A percentile compares a stretch with the other conserved stretches of the same genome.
phyloP scores from a whole-genome alignment of 2,888 invertebrate species.

The Malthinus seriepunctatus region DNA sequence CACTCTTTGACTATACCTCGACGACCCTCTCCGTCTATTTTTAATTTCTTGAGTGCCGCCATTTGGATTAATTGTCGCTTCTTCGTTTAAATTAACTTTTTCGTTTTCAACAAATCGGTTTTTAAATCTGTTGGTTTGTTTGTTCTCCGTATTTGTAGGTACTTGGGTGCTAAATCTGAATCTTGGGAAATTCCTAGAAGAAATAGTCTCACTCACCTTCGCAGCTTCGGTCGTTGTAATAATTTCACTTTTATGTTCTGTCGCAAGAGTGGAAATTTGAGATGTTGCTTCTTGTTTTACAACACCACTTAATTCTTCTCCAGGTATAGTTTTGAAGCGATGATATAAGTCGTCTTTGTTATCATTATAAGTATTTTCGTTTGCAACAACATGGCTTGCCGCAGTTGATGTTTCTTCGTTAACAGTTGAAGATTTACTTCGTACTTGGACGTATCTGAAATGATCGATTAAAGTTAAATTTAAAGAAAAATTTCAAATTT shows the following conservation, averaged over 20 bases:
- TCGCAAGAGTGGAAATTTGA: slow-evolving; percentile 3
- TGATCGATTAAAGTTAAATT: not conserved
- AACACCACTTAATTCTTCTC: not conserved
- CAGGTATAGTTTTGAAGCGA: not conserved
- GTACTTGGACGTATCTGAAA: slow-evolving; percentile 12
- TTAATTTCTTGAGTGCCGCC: not conserved
- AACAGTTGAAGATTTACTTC: slow-evolving; percentile 4
- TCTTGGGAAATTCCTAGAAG: slow-evolving; percentile 18
- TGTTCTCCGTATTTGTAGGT: slow-evolving; percentile 1
- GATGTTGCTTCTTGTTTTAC: not conserved
- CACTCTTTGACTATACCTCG: slow-evolving; percentile 6
- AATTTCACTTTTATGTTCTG: slow-evolving; percentile 23
- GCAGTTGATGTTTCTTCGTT: not conserved
- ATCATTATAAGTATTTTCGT: not conserved
- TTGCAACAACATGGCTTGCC: not conserved
- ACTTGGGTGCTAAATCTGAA: slow-evolving; percentile 12
- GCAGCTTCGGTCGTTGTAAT: slow-evolving; percentile 46
- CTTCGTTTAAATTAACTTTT: not conserved
- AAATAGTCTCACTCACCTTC: slow-evolving; percentile 57
- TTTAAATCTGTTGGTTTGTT: not conserved
- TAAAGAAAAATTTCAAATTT: not conserved
- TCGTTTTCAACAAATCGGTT: not conserved
- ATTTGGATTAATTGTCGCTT: slow-evolving; percentile 8
- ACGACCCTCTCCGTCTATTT: slow-evolving; percentile 9
- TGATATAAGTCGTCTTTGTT: not conserved